Conservation (phyloP, 1,140 invertebrate genomes). For the Hydropsyche tenuis region DNA sequence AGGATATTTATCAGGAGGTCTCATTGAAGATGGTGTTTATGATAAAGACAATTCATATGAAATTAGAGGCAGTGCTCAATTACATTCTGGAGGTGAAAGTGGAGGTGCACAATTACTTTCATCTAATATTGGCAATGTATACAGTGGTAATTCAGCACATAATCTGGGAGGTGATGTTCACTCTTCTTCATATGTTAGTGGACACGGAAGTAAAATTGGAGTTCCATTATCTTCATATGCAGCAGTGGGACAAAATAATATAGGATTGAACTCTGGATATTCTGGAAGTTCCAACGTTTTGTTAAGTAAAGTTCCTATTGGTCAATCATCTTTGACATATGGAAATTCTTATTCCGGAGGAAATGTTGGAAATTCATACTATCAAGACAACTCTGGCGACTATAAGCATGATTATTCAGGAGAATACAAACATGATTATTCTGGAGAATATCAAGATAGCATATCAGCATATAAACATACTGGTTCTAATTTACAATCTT, state of each 20-base stretch:
- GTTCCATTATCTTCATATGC: background rate
- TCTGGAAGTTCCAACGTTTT: background rate
- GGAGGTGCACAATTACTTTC: slow-evolving; percentile 7
- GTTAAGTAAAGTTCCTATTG: background rate
- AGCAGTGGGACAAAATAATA: background rate
- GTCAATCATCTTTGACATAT: background rate
- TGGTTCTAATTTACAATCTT: background rate
- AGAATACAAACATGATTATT: slow-evolving; percentile 37
- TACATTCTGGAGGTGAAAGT: background rate
- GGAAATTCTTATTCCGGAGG: background rate
- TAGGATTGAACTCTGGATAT: background rate
- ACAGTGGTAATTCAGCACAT: background rate
- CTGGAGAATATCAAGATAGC: slow-evolving; percentile 35
- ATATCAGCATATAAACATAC: slow-evolving; percentile 22
- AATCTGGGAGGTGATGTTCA: background rate
- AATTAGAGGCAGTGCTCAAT: background rate
- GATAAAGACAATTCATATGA: background rate
- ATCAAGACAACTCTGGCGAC: slow-evolving; percentile 52
- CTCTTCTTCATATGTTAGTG: background rate
- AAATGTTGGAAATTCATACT: background rate
- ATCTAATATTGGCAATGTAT: background rate
- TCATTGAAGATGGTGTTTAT: background rate
- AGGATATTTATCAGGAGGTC: background rate
- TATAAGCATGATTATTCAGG: slow-evolving; percentile 52
- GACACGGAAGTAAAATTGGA: background rate